Conservation (phyloP, 2,797 vertebrate genomes). For the Furcifer pardalis region DNA sequence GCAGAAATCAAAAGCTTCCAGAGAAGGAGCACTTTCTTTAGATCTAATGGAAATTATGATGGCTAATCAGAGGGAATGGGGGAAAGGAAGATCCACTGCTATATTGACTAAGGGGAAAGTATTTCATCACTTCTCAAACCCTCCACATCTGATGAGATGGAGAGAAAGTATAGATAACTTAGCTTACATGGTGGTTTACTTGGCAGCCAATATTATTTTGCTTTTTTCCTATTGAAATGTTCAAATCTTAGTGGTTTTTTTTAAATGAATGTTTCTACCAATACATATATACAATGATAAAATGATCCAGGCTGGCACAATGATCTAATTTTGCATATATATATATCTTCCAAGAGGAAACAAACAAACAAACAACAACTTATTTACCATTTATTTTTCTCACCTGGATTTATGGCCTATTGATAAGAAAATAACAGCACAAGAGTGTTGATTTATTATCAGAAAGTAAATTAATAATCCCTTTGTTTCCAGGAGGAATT, state of each 20-base stretch:
- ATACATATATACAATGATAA: conserved; percentile 29
- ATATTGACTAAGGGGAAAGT: not conserved
- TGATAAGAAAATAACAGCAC: conserved; percentile 39
- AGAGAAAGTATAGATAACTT: not conserved
- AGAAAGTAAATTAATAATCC: conserved; percentile 51
- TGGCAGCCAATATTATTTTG: not conserved
- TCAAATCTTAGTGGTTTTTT: not conserved
- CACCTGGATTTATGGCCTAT: conserved; percentile 13
- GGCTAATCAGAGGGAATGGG: too few species aligned
- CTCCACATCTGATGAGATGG: not conserved
- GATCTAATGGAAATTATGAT: too few species aligned
- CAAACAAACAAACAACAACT: conserved; percentile 53
- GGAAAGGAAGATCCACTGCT: not conserved
- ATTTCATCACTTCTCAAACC: not conserved
- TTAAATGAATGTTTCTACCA: conserved; percentile 41
- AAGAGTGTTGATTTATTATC: conserved; percentile 32
- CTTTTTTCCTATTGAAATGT: not conserved
- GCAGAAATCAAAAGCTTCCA: too few species aligned
- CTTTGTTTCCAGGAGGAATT: conserved; percentile 24
- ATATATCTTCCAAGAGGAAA: conserved; percentile 28
- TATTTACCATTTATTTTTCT: conserved; percentile 54
- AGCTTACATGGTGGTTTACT: not conserved
- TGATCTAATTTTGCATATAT: conserved; percentile 62
- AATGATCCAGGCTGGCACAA: conserved; percentile 56
- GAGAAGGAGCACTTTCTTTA: too few species aligned